phyloP scores from a whole-genome alignment of 2,888 invertebrate genomes.

The Trachelus troglodyta region DNA sequence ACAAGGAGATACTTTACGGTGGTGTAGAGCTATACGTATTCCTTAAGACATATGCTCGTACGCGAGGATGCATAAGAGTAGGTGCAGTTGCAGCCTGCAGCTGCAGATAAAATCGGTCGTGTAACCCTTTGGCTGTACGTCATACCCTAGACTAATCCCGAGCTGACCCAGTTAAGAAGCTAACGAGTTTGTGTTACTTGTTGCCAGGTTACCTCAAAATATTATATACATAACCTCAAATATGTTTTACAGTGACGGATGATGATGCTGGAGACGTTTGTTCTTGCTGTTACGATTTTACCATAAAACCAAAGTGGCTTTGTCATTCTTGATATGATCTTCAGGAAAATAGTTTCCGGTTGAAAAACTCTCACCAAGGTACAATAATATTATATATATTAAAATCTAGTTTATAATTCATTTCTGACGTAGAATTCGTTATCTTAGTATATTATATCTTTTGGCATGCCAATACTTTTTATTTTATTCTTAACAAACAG shows the following conservation, averaged over 20 bases:
- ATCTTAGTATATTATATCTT: background rate
- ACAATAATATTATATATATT: background rate
- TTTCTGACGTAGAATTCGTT: background rate
- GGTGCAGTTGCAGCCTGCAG: background rate
- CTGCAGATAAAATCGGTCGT: background rate
- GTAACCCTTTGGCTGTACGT: background rate
- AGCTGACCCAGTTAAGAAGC: background rate
- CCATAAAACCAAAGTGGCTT: background rate
- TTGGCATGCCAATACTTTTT: background rate
- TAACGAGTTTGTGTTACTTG: background rate
- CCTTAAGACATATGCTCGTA: background rate
- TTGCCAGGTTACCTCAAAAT: background rate
- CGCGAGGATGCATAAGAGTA: background rate
- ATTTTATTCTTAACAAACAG: background rate
- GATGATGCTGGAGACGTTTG: background rate
- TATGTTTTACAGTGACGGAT: background rate
- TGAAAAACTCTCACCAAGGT: background rate
- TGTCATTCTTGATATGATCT: background rate
- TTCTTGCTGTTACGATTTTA: background rate
- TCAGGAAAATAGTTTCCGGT: background rate
- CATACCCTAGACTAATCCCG: background rate
- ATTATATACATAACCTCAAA: background rate
- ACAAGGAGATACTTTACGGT: background rate
- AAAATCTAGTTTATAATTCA: background rate
- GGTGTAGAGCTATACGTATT: background rate